phyloP scores from a whole-genome alignment of 2,113 vertebrate species.

The Eleginops maclovinus region DNA sequence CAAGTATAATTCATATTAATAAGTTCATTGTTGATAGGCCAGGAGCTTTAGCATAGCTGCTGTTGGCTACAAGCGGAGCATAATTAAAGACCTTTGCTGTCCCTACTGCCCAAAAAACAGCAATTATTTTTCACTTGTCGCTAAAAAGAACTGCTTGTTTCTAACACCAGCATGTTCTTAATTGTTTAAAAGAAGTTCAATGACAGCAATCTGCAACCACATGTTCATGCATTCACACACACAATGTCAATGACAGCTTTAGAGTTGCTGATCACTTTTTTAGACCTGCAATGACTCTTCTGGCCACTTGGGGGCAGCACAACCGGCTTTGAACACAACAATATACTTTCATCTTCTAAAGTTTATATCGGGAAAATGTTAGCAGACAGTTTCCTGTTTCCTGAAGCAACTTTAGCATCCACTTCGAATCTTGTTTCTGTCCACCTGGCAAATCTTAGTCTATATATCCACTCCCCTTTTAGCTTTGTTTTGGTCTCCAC shows the following conservation, averaged over 20 bases:
- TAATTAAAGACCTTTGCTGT: neutral
- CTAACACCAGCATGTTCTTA: too few species aligned
- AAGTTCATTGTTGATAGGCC: neutral
- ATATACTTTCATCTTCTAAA: neutral
- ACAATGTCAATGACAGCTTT: too few species aligned
- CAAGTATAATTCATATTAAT: neutral
- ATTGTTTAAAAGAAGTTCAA: too few species aligned
- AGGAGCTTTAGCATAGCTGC: neutral
- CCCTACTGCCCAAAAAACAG: neutral
- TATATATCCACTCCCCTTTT: neutral
- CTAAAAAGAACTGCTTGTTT: neutral
- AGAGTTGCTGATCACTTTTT: neutral
- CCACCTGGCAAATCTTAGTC: neutral
- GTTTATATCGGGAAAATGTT: neutral
- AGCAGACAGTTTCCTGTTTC: too few species aligned
- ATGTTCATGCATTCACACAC: too few species aligned
- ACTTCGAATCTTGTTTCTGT: neutral
- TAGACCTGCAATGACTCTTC: neutral
- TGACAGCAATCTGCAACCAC: too few species aligned
- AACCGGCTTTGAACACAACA: neutral
- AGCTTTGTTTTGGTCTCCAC: slow-evolving; percentile 3
- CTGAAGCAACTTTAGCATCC: neutral
- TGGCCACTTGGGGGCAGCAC: too few species aligned
- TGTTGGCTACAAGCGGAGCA: neutral
- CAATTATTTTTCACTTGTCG: neutral